Evolutionary conservation across 2,797 vertebrate species (phyloP), one percentile per base, ranked within the genome.

Genomic region (Coregonus suidteri): DNA sequence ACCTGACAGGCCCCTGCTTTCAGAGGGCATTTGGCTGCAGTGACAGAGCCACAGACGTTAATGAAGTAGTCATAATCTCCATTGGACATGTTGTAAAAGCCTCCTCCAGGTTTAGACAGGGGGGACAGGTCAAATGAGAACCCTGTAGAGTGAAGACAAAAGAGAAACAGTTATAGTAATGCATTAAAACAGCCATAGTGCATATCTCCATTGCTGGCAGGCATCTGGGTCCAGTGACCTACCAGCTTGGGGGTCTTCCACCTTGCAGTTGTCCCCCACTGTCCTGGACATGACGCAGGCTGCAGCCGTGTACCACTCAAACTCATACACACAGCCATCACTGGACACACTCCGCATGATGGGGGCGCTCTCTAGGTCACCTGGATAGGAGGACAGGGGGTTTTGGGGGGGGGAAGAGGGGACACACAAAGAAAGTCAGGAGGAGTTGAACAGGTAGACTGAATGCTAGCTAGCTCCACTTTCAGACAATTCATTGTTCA

Each of bases 271-370:
- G 13, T 95, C 93, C 15, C 98, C 98, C 77, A 95, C 92, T 0
- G 93, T 94, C 89, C 91, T 95, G 0, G 96, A 96, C 54, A 98
- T 92, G 73, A 97, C 95, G 9, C 98, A 99, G 0, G 98, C 97
- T 0, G 96, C 95, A 0, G 97, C 95, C 0, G 97, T 98, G 86
- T 95, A 92, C 98, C 98, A 99, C 83, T 97, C 97, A 79, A 99
- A 89, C 75, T 96, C 95, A 1, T 97, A 98, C 0, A 92, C 84
- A 72, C 98, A 99, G 0, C 75, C 83, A 0, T 89, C 87, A 0
- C 83, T 66, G 0, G 90, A 91, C 0, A 94, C 79, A 0, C 91
- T 91, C 18, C 90, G 94, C 68, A 99, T 83, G 79, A 97, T 77
- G 0, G 98, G 98, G 59, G 96, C 90, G 0, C 96, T 97, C 86